Conservation (phyloP, 1,140 invertebrate species). For the Archivesica marissinica region DNA sequence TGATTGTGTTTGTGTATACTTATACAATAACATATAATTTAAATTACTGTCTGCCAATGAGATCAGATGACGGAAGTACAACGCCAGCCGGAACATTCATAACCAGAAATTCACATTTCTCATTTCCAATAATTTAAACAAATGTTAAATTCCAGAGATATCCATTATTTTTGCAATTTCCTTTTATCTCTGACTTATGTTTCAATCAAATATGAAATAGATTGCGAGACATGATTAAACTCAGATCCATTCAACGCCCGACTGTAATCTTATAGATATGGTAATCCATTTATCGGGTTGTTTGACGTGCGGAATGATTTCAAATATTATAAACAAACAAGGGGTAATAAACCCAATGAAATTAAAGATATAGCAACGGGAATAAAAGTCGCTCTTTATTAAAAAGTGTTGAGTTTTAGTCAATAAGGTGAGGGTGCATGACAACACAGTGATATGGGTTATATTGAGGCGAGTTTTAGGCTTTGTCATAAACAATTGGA, state of each 20-base stretch:
- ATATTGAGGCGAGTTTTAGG: too few relatives aligned
- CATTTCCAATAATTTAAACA: constrained; percentile 23
- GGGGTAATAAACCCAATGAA: constrained; percentile 47
- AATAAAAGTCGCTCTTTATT: constrained; percentile 51
- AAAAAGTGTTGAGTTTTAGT: constrained; percentile 42
- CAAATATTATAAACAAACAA: constrained; percentile 62
- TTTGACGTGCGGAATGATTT: constrained; percentile 55
- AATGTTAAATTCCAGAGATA: constrained; percentile 27
- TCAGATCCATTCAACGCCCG: not conserved
- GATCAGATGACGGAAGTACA: too few relatives aligned
- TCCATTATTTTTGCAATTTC: constrained; percentile 18
- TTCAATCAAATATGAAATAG: constrained; percentile 52
- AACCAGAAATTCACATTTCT: not conserved
- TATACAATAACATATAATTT: too few relatives aligned
- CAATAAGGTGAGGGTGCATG: too few relatives aligned
- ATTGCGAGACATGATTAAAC: constrained; percentile 28
- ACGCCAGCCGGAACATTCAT: too few relatives aligned
- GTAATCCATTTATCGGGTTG: constrained; percentile 54
- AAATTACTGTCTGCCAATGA: too few relatives aligned
- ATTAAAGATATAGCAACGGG: constrained; percentile 27
- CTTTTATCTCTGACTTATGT: constrained; percentile 31
- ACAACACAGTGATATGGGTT: too few relatives aligned
- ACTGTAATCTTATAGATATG: constrained; percentile 53
- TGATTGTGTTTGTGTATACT: too few relatives aligned
- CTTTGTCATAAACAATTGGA: too few relatives aligned